Conservation (phyloP, 2,797 vertebrate genomes). For the Diplodus sargus region DNA sequence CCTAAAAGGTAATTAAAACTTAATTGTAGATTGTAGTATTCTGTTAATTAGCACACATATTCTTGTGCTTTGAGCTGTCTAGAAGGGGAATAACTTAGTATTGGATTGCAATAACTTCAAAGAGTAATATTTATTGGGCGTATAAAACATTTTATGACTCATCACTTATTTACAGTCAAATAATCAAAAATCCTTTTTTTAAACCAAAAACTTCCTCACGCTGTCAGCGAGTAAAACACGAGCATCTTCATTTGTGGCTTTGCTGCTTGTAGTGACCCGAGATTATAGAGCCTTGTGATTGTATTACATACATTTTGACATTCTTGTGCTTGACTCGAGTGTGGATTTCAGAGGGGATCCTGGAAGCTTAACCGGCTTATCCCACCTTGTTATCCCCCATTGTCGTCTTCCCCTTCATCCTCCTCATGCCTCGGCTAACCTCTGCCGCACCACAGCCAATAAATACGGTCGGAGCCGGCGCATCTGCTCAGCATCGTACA, state of each 20-base stretch:
- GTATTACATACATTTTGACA: slow-evolving; percentile 61
- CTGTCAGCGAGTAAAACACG: background rate
- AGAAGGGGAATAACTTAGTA: background rate
- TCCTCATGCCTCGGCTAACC: slow-evolving; percentile 39
- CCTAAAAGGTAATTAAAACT: no score
- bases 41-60: background rate
- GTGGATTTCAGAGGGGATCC: slow-evolving; percentile 65
- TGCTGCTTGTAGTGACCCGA: slow-evolving; percentile 44
- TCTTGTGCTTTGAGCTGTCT: background rate
- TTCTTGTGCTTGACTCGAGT: slow-evolving; percentile 59
- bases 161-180: background rate
- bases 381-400: slow-evolving; percentile 69
- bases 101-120: background rate
- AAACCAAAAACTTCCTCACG: background rate
- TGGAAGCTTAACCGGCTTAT: slow-evolving; percentile 72
- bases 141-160: slow-evolving; percentile 1
- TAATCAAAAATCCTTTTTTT: background rate
- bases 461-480: slow-evolving; percentile 25
- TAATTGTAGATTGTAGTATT: background rate
- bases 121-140: slow-evolving; percentile 7
- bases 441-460: slow-evolving; percentile 31
- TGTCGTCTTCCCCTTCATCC: slow-evolving; percentile 54
- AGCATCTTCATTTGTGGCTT: slow-evolving; percentile 17
- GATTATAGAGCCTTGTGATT: slow-evolving; percentile 54
- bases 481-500: slow-evolving; percentile 16